These are phyloP conservation scores for Trididemnum miniatum DNA, from an alignment of 23 tunicate genomes.

Conservation along the genomic window DNA sequence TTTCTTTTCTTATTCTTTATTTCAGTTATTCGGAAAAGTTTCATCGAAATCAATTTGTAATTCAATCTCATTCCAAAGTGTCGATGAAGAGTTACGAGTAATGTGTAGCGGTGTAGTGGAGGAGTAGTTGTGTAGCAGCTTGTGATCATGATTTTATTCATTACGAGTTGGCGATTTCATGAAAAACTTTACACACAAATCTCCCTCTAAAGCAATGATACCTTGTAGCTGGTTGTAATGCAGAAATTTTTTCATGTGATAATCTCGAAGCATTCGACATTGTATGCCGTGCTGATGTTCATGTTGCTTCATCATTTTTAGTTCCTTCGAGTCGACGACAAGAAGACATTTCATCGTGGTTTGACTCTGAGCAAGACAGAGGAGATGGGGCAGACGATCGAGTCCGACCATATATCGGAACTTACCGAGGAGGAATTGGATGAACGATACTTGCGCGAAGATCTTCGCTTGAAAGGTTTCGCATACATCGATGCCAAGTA, in stretches of 20 bases:
- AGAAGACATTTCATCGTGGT: constrained; percentile 47
- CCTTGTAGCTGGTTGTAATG: neutral
- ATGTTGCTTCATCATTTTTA: too few species aligned
- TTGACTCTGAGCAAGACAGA: constrained; percentile 95
- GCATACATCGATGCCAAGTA: constrained; percentile 94
- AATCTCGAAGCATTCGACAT: neutral
- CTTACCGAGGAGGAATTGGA: constrained; percentile 97
- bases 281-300: neutral
- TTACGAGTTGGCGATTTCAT: too few species aligned
- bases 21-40: constrained; percentile 4
- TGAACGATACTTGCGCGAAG: constrained; percentile 65
- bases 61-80: neutral
- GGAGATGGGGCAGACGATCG: constrained; percentile 93
- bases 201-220: too few species aligned
- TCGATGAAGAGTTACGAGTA: neutral
- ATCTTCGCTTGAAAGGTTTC: constrained; percentile 64
- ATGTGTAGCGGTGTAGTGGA: neutral
- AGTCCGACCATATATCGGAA: constrained; percentile 87
- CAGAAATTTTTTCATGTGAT: neutral
- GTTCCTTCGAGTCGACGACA: constrained; percentile 87
- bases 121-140: neutral
- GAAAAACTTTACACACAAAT: too few species aligned
- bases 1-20: too few species aligned
- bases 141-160: too few species aligned
- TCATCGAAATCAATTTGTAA: neutral